Evolutionary conservation across 2,888 invertebrate species (phyloP).

Genomic region (Sicus ferrugineus): DNA sequence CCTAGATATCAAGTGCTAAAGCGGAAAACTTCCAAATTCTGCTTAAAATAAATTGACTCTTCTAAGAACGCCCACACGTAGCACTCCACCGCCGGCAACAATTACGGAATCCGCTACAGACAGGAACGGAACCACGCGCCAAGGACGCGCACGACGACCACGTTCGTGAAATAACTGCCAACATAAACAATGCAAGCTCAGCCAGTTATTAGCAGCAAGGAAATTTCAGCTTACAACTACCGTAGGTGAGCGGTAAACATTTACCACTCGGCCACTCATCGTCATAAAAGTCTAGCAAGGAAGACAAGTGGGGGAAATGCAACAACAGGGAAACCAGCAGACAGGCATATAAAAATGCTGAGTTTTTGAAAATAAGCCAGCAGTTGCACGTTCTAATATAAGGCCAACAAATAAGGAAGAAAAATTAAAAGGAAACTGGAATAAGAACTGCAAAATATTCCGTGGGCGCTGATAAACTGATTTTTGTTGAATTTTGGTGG

Average conservation of each 20-base stretch:
- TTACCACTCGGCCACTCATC: not conserved
- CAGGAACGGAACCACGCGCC: not conserved
- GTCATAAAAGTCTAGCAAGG: not conserved
- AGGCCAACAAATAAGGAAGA: too few species aligned
- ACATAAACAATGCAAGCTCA: not conserved
- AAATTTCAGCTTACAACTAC: not conserved
- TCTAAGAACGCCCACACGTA: too few species aligned
- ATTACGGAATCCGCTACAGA: too few species aligned
- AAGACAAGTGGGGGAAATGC: not conserved
- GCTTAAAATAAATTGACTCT: too few species aligned
- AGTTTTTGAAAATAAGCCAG: slow-evolving; percentile 22
- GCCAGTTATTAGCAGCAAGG: not conserved
- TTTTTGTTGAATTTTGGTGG: too few species aligned
- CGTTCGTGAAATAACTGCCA: not conserved
- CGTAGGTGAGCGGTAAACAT: not conserved
- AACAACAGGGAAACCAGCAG: not conserved
- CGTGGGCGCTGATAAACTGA: too few species aligned
- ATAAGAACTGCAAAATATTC: too few species aligned
- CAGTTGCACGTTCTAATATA: slow-evolving; percentile 28
- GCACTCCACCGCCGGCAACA: too few species aligned
- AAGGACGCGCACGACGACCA: too few species aligned
- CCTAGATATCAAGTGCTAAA: too few species aligned
- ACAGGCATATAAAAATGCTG: slow-evolving; percentile 18
- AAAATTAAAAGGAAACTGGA: too few species aligned
- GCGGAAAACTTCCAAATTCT: too few species aligned